Evolutionary conservation across 2,113 vertebrate genomes (phyloP), one percentile per base, ranked within the genome.

Genomic region (Polypterus bichir): DNA sequence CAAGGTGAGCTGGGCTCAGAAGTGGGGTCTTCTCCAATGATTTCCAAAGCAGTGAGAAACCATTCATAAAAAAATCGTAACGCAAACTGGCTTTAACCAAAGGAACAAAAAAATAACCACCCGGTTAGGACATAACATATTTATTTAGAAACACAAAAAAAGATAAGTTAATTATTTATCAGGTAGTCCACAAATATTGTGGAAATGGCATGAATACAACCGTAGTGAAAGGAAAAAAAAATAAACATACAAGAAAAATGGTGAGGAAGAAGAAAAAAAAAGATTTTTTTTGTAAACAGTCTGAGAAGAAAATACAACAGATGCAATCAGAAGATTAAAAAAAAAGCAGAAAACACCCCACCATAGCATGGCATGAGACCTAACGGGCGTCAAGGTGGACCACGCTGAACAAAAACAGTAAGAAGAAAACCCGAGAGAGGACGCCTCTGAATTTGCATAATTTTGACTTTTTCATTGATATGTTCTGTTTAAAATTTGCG

Each of bases 131-230:
- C 86, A 86, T 86, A 88, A 82, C 77, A 87, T 86, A 88, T 88
- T 88, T 88, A 88, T 88, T 88, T 83, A 88, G 81, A 82, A 87
- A 87, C 86, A 88, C 86, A 87, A 64, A 86, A 87, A 58, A 58
- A 86, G 86, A 88, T 88, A 88, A 88, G 83, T 88, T 87, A 88
- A 86, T 87, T 65, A 63, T 63, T 62, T 11, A 59, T 62, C 84
- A 88, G 86, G 85, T 88, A 86, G 84, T 88, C 86, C 86, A 88
- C 86, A 88, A 88, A 88, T 88, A 87, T 88, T 88, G 86, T 88
- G 86, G 86, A 84, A 87, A 87, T 85, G 81, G 78, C 83, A 84
- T 85, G 83, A 86, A 74, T 86, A 87, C 82, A 86, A 83, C 82
- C 86, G 85, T 79, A 86, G 79, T 77, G 75, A 72, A 69, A 66